Base-by-base conservation (phyloP, 1,140 invertebrate species). In the Propsilocerus akamusi region DNA sequence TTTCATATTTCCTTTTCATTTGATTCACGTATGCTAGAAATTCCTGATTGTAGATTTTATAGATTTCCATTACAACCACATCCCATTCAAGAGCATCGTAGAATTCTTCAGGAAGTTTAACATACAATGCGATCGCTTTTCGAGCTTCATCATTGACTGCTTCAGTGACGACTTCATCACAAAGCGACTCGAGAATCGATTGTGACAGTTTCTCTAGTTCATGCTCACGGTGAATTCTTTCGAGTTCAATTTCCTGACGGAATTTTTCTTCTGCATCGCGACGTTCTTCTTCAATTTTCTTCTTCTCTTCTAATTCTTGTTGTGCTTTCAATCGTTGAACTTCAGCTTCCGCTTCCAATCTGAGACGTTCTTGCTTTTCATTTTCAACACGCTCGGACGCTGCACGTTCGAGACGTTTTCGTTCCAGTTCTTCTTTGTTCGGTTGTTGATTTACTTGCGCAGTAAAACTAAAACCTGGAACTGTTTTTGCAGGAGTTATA, bases 201-300 rank as follows among this genome's bases (percentile, higher is more conserved):
- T 57, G 55, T 48, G 48, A 62, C 55, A 68, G 59, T 61, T 67
- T 59, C 59, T 67, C 61, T 51, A 65, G 48, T 58, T 60, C 63
- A 32, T 62, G 57, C 57, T 66, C 61, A 50, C 61, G 47, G 50
- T 51, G 54, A 57, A 51, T 60, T 47, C 53, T 58, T 57, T 49
- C 51, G 58, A 47, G 30, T 20, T 34, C 32, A 41, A 24, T 26
- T 17, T 26, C 46, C 47, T 53, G 51, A 17, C 20, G 11, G 46
- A 48, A 48, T 30, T 30, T 12, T 30, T 30, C 14, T 30, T n/a
- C 28, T 30, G 28, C 28, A 30, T 30, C 28, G 28, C 28, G 28
- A 30, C 28, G 14, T 30, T 30, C 14, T 30, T 30, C 28, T 30
- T 30, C 28, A 30, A 51, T 32, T 53, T 46, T 54, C 48, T 51